Evolutionary conservation across 2,113 vertebrate genomes (phyloP).

Genomic region (Nettapus auritus): DNA sequence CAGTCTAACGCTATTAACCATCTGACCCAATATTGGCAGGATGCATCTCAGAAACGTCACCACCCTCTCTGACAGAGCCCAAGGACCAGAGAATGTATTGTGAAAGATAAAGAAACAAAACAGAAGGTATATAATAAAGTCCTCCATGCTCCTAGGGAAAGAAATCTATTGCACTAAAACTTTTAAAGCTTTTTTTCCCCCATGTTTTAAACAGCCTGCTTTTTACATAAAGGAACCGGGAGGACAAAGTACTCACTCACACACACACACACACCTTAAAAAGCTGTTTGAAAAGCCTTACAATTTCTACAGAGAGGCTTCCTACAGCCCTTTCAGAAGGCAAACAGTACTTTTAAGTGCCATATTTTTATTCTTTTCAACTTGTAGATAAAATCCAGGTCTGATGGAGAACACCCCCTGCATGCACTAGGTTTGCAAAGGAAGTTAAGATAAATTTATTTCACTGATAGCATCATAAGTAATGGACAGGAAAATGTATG

Average conservation of each 20-base stretch:
- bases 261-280: constrained; percentile 24
- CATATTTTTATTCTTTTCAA: constrained; percentile 61
- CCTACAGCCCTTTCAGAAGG: constrained; percentile 64
- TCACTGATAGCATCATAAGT: neutral
- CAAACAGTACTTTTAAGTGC: constrained; percentile 62
- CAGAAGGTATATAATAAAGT: neutral
- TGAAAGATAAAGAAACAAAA: constrained; percentile 25
- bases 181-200: neutral
- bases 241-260: constrained; percentile 49
- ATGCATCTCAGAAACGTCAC: constrained; percentile 29
- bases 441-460: neutral
- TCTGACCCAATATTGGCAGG: constrained; percentile 56
- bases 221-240: constrained; percentile 41
- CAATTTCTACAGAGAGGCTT: constrained; percentile 68
- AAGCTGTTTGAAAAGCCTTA: constrained; percentile 66
- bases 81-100: neutral
- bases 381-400: constrained; percentile 32
- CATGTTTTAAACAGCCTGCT: constrained; percentile 42
- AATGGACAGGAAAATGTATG: neutral
- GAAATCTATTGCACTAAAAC: neutral
- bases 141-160: neutral
- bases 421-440: constrained; percentile 7
- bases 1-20: constrained; percentile 63
- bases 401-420: neutral
- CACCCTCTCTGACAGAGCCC: neutral